Percentiles rank a stretch among this genome's conserved stretches.
These are phyloP conservation scores for Pomacea canaliculata DNA, from an alignment of 2,888 invertebrate species.

Conservation along the genomic window DNA sequence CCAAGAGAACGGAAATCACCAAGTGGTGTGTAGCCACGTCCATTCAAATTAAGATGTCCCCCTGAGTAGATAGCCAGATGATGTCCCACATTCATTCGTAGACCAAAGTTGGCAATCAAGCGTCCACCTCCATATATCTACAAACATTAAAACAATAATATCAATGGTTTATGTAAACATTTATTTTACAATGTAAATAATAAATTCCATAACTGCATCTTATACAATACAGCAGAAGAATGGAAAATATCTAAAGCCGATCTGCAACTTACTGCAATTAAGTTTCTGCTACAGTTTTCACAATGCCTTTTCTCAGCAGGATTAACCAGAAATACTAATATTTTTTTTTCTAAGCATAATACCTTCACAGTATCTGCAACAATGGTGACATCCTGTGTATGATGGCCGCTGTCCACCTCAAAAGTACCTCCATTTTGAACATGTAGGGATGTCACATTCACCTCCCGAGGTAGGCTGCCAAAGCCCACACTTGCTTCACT, in stretches of 20 bases:
- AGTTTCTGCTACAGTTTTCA: too few relatives aligned
- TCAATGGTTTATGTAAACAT: too few relatives aligned
- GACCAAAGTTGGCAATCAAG: slow-evolving; percentile 39
- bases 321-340: too few relatives aligned
- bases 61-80: slow-evolving; percentile 55
- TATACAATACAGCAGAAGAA: too few relatives aligned
- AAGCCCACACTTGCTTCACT: slow-evolving; percentile 47
- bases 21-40: slow-evolving; percentile 41
- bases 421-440: slow-evolving; percentile 54
- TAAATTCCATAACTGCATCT: too few relatives aligned
- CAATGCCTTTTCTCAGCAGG: too few relatives aligned
- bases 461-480: slow-evolving; percentile 10
- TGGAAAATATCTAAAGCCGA: too few relatives aligned
- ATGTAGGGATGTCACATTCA: slow-evolving; percentile 47
- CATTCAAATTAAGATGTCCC: slow-evolving; percentile 47
- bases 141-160: too few relatives aligned
- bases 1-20: slow-evolving; percentile 34
- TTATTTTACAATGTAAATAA: too few relatives aligned
- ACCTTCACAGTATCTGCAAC: slow-evolving; percentile 23
- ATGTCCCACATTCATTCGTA: slow-evolving; percentile 41
- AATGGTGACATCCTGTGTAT: slow-evolving; percentile 11
- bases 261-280: too few relatives aligned
- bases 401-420: slow-evolving; percentile 35
- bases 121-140: slow-evolving; percentile 57
- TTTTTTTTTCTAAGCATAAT: neutral